Evolutionary conservation across 2,113 vertebrate genomes (phyloP).

Genomic region (Onychorhynchus coronatus): DNA sequence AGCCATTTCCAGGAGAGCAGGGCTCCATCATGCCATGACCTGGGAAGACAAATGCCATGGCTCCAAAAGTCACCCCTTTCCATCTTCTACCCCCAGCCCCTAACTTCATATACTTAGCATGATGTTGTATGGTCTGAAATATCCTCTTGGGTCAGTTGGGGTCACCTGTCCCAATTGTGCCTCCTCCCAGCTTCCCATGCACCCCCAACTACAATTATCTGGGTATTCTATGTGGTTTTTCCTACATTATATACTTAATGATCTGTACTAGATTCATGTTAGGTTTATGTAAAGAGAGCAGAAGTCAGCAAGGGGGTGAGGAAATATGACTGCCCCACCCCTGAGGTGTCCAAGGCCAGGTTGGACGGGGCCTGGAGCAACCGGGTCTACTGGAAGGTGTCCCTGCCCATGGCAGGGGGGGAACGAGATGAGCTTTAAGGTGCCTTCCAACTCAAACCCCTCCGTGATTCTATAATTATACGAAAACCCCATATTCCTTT

Average conservation of each 20-base stretch:
- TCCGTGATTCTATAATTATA: background rate
- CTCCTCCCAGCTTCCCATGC: background rate
- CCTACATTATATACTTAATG: background rate
- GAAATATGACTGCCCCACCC: background rate
- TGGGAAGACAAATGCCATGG: background rate
- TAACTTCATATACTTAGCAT: background rate
- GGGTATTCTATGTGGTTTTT: background rate
- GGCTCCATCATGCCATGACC: accelerated
- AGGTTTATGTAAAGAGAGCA: too few relatives aligned
- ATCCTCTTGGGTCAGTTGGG: background rate
- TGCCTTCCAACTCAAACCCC: background rate
- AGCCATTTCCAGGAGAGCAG: background rate
- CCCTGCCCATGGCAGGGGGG: accelerated
- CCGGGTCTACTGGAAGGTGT: background rate
- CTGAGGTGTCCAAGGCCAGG: background rate
- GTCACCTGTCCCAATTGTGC: background rate
- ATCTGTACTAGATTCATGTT: background rate
- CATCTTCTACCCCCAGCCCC: too few relatives aligned
- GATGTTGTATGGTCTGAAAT: background rate
- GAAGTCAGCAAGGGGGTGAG: background rate
- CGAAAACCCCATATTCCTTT: background rate
- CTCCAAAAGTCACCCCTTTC: background rate
- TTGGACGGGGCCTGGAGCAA: background rate
- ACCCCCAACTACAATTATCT: background rate
- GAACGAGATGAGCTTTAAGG: background rate